Evolutionary conservation across 2,888 invertebrate species (phyloP), one percentile per base, ranked within the genome.

Genomic region (Linyphia triangularis): DNA sequence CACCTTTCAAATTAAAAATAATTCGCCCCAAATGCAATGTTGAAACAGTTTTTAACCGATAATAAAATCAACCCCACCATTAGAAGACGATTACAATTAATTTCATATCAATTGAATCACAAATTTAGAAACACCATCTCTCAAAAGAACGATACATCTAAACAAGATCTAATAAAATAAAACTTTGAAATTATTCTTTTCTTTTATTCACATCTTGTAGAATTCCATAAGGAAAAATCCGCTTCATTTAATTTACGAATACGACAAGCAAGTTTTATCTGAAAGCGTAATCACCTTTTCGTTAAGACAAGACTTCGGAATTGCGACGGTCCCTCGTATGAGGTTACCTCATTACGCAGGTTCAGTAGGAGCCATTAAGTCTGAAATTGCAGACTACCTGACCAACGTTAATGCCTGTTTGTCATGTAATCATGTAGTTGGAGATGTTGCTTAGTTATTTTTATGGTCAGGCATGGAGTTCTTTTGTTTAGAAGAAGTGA

Each of bases 281-380:
- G 37, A 16, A n/a, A 40, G 7, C 16, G 57, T 75, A 75, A 75
- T 75, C 73, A 75, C 75, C 75, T 30, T 22, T 24, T 28, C 30
- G 22, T 22, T 1, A 4, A 13, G 59, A 59, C 16, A 22, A 59
- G n/a, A 51, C 30, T 67, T 78, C 37, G 65, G 24, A 69, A 24
- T 81, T 40, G 57, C 16, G 9, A 43, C 19, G 9, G 33, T 33
- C 37, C 26, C 59, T 19, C 81, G 81, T 61, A 37, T 81, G 59
- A 59, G 57, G 37, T 81, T 70, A 61, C 70, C 59, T 70, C 81
- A 81, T 81, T 81, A 70, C 5, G n/a, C 13, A 16, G 16, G 37
- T 33, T 5, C 19, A 24, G 59, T 22, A 6, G 59, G 22, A 59
- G 59, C 81, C 70, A 81, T 81, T 70, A 70, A 37, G 57, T 67